Percentiles rank a stretch among this genome's conserved stretches.
Evolutionary conservation across 2,113 vertebrate species (phyloP).

Genomic region (Ceyx margarethae): DNA sequence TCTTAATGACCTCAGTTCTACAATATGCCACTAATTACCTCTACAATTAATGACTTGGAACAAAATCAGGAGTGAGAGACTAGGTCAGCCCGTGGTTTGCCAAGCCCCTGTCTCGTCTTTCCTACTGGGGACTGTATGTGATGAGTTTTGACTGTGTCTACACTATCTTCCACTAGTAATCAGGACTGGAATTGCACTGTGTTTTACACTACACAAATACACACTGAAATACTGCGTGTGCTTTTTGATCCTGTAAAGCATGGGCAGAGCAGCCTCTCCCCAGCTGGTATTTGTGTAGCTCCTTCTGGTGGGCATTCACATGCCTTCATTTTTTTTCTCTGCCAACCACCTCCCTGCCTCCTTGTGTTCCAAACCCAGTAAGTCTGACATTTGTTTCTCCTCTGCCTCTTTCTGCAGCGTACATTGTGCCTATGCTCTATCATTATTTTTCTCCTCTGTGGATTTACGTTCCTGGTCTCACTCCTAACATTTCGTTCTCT

Average conservation of each 20-base stretch:
- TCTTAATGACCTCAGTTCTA: slow-evolving; percentile 8
- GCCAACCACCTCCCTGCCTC: not conserved
- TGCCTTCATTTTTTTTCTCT: not conserved
- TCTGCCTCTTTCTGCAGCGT: not conserved
- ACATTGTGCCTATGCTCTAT: not conserved
- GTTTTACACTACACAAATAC: not conserved
- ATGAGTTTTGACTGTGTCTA: not conserved
- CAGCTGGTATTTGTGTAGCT: not conserved
- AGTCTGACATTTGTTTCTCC: not conserved
- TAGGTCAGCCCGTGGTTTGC: slow-evolving; percentile 32
- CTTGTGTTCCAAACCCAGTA: not conserved
- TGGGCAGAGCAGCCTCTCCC: not conserved
- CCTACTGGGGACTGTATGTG: not conserved
- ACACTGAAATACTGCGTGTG: not conserved
- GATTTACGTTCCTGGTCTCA: not conserved
- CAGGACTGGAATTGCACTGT: not conserved
- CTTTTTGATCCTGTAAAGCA: not conserved
- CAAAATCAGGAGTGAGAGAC: slow-evolving; percentile 13
- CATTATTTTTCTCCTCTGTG: not conserved
- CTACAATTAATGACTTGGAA: not conserved
- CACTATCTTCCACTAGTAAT: not conserved
- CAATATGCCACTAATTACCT: slow-evolving; percentile 25
- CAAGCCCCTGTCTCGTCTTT: not conserved
- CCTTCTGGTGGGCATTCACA: not conserved
- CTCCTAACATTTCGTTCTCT: not conserved